phyloP scores from a whole-genome alignment of 2,113 vertebrate species.

The Eretmochelys imbricata region DNA sequence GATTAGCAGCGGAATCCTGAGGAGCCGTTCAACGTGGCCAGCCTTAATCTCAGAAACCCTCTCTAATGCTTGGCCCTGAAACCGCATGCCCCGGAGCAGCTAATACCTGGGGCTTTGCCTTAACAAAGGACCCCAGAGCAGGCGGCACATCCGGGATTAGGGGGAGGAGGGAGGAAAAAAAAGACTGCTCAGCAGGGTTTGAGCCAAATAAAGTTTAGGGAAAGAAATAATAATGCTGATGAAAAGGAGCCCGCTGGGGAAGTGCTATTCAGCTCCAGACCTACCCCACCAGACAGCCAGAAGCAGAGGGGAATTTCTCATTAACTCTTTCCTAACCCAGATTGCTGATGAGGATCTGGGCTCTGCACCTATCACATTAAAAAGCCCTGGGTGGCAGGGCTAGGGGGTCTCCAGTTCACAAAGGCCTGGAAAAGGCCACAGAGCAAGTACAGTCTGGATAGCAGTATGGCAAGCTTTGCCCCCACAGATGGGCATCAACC shows the following conservation, averaged over 20 bases:
- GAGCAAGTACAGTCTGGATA: not conserved
- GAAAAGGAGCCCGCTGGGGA: not conserved
- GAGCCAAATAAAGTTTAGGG: not conserved
- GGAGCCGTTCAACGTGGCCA: not conserved
- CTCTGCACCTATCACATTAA: not conserved
- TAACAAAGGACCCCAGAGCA: not conserved
- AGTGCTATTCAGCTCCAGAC: not conserved
- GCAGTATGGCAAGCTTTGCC: not conserved
- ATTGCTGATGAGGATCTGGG: fast-evolving
- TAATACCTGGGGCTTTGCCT: not conserved
- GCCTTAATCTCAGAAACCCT: not conserved
- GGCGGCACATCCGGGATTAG: not conserved
- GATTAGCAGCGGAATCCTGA: not conserved
- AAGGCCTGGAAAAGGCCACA: not conserved
- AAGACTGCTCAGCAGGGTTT: not conserved
- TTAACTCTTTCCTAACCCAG: not conserved
- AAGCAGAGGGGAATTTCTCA: not conserved
- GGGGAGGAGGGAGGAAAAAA: fast-evolving
- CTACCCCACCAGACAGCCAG: not conserved
- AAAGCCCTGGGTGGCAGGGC: not conserved
- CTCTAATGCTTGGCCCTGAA: not conserved
- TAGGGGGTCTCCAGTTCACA: not conserved
- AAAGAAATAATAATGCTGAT: not conserved
- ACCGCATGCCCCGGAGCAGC: not conserved
- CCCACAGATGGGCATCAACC: not conserved